Evolutionary conservation across 2,113 vertebrate species (phyloP), one percentile per base, ranked within the genome.

Genomic region (Synodontis membranacea): DNA sequence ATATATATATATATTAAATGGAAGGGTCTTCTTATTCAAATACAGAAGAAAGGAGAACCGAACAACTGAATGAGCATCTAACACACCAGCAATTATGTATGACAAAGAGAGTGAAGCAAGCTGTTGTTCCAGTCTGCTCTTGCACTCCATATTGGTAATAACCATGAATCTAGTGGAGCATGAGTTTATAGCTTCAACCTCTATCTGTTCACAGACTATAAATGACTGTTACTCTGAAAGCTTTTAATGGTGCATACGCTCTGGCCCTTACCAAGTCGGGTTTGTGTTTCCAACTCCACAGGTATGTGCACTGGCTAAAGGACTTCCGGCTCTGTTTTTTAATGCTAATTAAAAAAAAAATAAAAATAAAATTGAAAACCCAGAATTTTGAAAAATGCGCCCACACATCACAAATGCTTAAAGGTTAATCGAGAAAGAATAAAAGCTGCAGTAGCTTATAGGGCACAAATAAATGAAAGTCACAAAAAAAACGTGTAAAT

Each of bases 1-100:
- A n/a, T n/a, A n/a, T n/a, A n/a, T n/a, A n/a, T n/a, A n/a, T n/a
- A n/a, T 46, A n/a, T 48, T n/a, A 44, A 14, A 66, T 72, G 42
- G 37, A 83, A 48, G 6, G 58, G 84, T 8, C 82, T 70, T 39
- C 39, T 84, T 6, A 62, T 68, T 86, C 28, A 52, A 74, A 83
- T 34, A 31, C 50, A 79, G 37, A 39, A 78, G 72, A 42, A 11
- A 86, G 42, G 42, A 79, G 75, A 64, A 84, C 42, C 14, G 46
- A 58, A 82, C 87, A 86, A 83, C 48, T 86, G 72, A 39, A 58
- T 86, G 62, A 68, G 81, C 84, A 88, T 76, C 46, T 52, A 79
- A 82, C 66, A 66, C 48, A 23, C 46, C 28, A 25, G 37, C 23
- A 23, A 64, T 88, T 46, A 78, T 68, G 48, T 39, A 76, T 78